Evolutionary conservation across 1,140 invertebrate genomes (phyloP), one percentile per base, ranked within the genome.

Genomic region (Dreissena rostriformis): DNA sequence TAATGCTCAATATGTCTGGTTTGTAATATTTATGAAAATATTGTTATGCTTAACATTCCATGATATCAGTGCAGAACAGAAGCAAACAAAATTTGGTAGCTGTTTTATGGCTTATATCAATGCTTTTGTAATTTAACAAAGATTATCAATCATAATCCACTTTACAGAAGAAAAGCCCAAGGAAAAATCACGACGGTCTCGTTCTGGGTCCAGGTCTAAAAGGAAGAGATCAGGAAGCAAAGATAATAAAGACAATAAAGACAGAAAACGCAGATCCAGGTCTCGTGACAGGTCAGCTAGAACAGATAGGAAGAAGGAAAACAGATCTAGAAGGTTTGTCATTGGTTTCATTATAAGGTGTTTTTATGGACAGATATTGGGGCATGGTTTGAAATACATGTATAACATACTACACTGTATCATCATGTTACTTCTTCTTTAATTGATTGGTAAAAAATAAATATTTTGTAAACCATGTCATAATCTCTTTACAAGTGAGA

Each of bases 211-310:
- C 57, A 87, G 88, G 53, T 88, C 88, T 39, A 81, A 89, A 72
- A 86, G 86, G 68, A 87, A 91, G 51, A 86, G 90, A 63, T 89
- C 87, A 55, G 87, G 90, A 84, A 90, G 90, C n/a, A 83, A 86
- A 82, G 89, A 90, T 28, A 88, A 39, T n/a, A n/a, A n/a, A n/a
- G n/a, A n/a, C n/a, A n/a, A n/a, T n/a, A n/a, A 86, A 77, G 87
- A 91, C 14, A 88, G 89, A 57, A 89, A 88, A 65, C 67, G 84
- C 49, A 89, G 86, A 53, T 82, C 80, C n/a, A 65, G 80, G 51
- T 82, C 80, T 66, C 17, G 72, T 22, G 80, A 82, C 15, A 82
- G 79, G 63, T 61, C 57, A 12, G 6, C 66, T 17, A 80, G 77
- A 71, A 49, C 61, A 55, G 73, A 70, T 7, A 81, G 70, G 49